Conservation (phyloP, 2,797 vertebrate species). For the Momotus momota region DNA sequence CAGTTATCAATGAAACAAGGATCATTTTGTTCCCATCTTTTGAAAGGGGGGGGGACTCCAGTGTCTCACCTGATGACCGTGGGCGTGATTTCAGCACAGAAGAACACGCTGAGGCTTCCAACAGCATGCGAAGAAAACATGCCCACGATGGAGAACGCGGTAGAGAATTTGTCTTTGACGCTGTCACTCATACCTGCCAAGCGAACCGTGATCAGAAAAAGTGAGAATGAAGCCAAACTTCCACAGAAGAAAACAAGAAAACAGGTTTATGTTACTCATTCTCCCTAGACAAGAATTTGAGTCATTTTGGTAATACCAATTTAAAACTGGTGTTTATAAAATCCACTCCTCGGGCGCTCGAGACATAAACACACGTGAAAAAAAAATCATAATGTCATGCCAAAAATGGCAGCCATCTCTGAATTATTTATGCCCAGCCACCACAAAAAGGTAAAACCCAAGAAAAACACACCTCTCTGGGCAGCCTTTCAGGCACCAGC, state of each 20-base stretch:
- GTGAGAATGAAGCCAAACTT: not conserved
- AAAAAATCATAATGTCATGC: not conserved
- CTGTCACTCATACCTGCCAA: conserved; percentile 84
- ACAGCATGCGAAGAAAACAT: conserved; percentile 98
- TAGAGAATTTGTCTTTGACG: conserved; percentile 92
- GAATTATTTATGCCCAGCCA: not conserved
- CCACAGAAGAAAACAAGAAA: not conserved
- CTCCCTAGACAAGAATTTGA: not conserved
- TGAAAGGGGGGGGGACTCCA: accelerated
- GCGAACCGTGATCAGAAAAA: not conserved
- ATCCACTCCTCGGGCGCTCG: not conserved
- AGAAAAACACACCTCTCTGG: not conserved
- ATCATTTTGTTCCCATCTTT: not conserved
- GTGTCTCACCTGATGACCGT: conserved; percentile 92
- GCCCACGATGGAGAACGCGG: conserved; percentile 94
- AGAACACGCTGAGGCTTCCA: conserved; percentile 96
- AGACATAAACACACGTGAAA: not conserved
- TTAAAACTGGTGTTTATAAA: conserved; percentile 32
- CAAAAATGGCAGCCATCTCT: not conserved
- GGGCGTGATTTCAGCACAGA: conserved; percentile 96
- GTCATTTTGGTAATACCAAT: not conserved
- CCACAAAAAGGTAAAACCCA: not conserved
- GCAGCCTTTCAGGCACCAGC: not conserved
- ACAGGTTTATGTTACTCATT: not conserved
- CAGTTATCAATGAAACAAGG: not conserved